A percentile compares a stretch with the other conserved stretches of the same genome.
phyloP scores from a whole-genome alignment of 2,888 invertebrate genomes.

The Elysia crispata region DNA sequence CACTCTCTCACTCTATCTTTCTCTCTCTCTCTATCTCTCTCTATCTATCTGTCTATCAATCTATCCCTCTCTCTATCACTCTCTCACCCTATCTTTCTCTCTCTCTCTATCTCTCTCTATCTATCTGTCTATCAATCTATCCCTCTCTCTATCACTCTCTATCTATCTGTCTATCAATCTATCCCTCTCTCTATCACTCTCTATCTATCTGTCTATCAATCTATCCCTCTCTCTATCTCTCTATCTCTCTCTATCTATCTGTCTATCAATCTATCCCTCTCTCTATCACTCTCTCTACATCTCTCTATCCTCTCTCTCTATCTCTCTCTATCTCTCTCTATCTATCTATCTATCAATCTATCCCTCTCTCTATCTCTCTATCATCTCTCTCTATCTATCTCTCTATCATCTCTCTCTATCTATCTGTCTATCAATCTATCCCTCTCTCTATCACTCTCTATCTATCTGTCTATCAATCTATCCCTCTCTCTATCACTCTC shows the following conservation, averaged over 20 bases:
- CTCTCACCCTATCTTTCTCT: background rate
- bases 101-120: background rate
- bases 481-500: background rate
- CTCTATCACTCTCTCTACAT: background rate
- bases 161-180: background rate
- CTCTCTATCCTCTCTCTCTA: background rate
- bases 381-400: background rate
- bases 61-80: background rate
- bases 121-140: background rate
- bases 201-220: no score
- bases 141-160: background rate
- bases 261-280: background rate
- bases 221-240: background rate
- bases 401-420: background rate
- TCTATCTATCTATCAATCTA: background rate
- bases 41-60: background rate
- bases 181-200: no score
- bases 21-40: background rate
- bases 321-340: background rate
- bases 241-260: background rate
- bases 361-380: background rate
- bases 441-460: background rate
- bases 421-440: background rate
- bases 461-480: no score
- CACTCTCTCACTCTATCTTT: background rate